Conservation (phyloP, 1,140 invertebrate species). For the Belonocnema kinseyi region DNA sequence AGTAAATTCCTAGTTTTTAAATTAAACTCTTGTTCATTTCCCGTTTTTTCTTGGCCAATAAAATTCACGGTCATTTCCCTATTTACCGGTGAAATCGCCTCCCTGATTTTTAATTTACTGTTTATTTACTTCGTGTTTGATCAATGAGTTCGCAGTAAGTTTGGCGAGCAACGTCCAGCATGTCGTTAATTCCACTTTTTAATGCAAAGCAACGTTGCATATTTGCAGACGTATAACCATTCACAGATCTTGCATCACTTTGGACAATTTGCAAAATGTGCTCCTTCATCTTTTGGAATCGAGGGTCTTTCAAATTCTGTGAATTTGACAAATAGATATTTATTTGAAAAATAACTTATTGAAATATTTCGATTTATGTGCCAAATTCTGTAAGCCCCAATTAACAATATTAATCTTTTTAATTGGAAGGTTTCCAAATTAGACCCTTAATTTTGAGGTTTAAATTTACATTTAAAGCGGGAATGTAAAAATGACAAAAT, state of each 20-base stretch:
- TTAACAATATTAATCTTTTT: too few relatives aligned
- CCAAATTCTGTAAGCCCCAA: neutral
- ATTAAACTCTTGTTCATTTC: too few relatives aligned
- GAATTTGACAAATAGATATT: slow-evolving; percentile 18
- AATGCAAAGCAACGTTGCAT: slow-evolving; percentile 91
- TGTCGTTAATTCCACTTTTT: slow-evolving; percentile 83
- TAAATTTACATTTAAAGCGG: too few relatives aligned
- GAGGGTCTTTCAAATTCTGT: slow-evolving; percentile 71
- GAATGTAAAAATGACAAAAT: too few relatives aligned
- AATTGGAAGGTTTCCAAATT: too few relatives aligned
- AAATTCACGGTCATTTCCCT: too few relatives aligned
- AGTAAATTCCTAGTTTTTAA: too few relatives aligned
- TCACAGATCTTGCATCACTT: slow-evolving; percentile 83
- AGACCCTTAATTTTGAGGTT: too few relatives aligned
- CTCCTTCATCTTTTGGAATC: slow-evolving; percentile 79
- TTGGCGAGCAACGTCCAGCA: slow-evolving; percentile 86
- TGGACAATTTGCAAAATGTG: slow-evolving; percentile 83
- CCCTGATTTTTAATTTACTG: slow-evolving; percentile 15
- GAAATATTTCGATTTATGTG: slow-evolving; percentile 17
- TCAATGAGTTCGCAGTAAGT: slow-evolving; percentile 87
- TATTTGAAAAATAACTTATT: neutral
- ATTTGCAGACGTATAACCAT: slow-evolving; percentile 80
- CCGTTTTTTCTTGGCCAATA: too few relatives aligned
- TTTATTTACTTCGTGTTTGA: slow-evolving; percentile 82
- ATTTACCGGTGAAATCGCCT: too few relatives aligned